phyloP scores from a whole-genome alignment of 2,888 invertebrate genomes.

The Onthophagus sagittarius region DNA sequence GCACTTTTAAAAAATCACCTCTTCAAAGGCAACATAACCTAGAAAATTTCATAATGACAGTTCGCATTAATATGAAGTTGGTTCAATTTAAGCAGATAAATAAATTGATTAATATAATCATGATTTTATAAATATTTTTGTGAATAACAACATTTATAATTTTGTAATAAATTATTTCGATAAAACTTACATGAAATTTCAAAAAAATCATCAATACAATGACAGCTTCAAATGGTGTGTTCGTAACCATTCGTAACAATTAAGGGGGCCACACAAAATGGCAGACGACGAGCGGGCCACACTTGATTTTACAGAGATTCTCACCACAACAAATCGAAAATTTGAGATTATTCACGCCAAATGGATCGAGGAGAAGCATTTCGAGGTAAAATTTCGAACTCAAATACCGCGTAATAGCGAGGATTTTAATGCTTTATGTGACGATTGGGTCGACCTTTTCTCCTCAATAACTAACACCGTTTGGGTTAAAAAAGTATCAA shows the following conservation, averaged over 20 bases:
- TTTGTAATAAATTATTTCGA: too few relatives aligned
- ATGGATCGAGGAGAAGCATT: constrained; percentile 43
- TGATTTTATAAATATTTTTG: too few relatives aligned
- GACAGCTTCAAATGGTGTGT: too few relatives aligned
- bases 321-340: constrained; percentile 41
- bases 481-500: constrained; percentile 49
- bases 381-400: constrained; percentile 46
- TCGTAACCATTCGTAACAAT: background rate
- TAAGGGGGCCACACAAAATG: constrained; percentile 30
- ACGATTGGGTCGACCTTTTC: constrained; percentile 47
- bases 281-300: constrained; percentile 39
- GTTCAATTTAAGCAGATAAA: too few relatives aligned
- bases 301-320: constrained; percentile 42
- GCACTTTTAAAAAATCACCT: background rate
- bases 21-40: constrained; percentile 16
- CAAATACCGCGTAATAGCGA: constrained; percentile 43
- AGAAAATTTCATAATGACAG: background rate
- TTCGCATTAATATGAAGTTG: background rate
- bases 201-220: too few relatives aligned
- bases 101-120: too few relatives aligned
- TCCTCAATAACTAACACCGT: constrained; percentile 45
- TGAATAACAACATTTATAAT: too few relatives aligned
- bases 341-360: constrained; percentile 44
- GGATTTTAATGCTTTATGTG: constrained; percentile 45
- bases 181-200: too few relatives aligned